Evolutionary conservation across 1,140 invertebrate genomes (phyloP).

Genomic region (Galendromus occidentalis): DNA sequence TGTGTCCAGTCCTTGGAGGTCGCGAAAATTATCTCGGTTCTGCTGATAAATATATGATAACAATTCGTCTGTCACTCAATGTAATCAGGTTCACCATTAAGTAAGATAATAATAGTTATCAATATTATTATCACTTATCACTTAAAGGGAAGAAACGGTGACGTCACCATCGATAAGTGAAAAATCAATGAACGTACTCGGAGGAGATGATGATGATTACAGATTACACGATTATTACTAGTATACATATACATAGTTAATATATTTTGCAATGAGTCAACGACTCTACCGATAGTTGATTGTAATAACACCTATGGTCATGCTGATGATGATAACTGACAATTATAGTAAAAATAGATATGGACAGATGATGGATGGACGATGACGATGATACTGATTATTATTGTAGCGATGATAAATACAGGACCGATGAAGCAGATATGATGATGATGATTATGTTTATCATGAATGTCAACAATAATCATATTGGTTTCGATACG

Average conservation of each 20-base stretch:
- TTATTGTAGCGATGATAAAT: neutral
- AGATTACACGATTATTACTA: neutral
- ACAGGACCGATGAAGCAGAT: too few species aligned
- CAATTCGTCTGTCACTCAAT: too few species aligned
- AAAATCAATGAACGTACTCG: neutral
- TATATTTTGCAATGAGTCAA: neutral
- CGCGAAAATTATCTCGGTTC: too few species aligned
- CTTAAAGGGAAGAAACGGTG: too few species aligned
- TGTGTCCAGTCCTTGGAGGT: too few species aligned
- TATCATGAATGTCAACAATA: too few species aligned
- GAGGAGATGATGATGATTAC: neutral
- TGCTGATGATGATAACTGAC: neutral
- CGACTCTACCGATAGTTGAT: neutral
- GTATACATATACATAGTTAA: neutral
- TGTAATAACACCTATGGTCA: neutral
- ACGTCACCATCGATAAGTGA: neutral
- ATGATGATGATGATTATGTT: too few species aligned
- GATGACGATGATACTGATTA: neutral
- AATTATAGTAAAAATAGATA: too few species aligned
- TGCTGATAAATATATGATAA: too few species aligned
- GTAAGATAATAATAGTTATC: neutral
- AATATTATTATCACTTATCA: too few species aligned
- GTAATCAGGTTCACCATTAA: neutral
- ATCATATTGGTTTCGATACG: too few species aligned
- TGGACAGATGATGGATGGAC: neutral